Evolutionary conservation across 2,113 vertebrate genomes (phyloP).

Genomic region (Anolis carolinensis): DNA sequence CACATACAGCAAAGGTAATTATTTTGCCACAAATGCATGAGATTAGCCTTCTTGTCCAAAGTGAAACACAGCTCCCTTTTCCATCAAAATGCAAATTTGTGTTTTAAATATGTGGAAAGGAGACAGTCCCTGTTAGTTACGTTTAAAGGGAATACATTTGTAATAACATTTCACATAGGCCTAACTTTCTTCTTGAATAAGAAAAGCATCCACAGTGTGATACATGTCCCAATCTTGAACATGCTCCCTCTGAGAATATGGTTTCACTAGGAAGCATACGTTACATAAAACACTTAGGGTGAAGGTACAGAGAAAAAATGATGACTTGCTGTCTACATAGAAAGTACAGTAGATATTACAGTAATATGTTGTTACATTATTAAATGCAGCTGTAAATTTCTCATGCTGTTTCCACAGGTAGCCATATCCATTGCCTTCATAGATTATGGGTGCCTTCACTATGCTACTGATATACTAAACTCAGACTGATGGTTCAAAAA

Average conservation of each 20-base stretch:
- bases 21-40: conserved; percentile 16
- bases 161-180: conserved; percentile 9
- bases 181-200: conserved; percentile 29
- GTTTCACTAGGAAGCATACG: background rate
- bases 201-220: background rate
- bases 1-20: conserved; percentile 11
- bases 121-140: conserved; percentile 9
- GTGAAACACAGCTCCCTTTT: conserved; percentile 14
- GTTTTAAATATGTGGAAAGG: background rate
- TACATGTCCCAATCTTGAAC: conserved; percentile 25
- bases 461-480: background rate
- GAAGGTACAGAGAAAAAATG: background rate
- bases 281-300: background rate
- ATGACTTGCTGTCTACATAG: conserved; percentile 16
- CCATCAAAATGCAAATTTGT: conserved; percentile 25
- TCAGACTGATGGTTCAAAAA: conserved; percentile 35
- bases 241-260: background rate
- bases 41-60: conserved; percentile 11
- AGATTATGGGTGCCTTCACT: background rate
- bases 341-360: conserved; percentile 26
- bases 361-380: conserved; percentile 29
- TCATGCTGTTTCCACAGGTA: conserved; percentile 32
- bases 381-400: conserved; percentile 45
- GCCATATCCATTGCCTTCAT: conserved; percentile 35
- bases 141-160: background rate